Evolutionary conservation across 2,888 invertebrate species (phyloP), one percentile per base, ranked within the genome.

Genomic region (Oscheius sp.): DNA sequence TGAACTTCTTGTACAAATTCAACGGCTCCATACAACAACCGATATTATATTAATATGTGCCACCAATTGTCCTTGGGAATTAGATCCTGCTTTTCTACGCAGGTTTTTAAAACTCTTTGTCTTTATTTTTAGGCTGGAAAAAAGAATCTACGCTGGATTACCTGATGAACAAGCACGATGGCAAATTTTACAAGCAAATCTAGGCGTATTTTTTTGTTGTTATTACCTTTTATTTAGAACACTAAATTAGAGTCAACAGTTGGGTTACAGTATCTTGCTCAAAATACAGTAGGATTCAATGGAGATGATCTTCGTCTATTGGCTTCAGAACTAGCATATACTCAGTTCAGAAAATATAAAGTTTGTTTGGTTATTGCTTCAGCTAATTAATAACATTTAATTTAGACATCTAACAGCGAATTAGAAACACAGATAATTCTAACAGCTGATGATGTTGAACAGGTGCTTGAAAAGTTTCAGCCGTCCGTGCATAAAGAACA

Each of bases 61-160:
- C 17, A 90, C 90, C 2, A 90, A 90, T 82, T 90, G 90, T 77
- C 90, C 90, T 0, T 90, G 90, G 90, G 90, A 90, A 70, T 84
- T 90, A 28, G 90, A 90, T 77, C 82, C 88, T 0, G 90, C 90
- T 0, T 72, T 72, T 30, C 63, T 72, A 3, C 41, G 72, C 47
- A 57, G 71, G 71, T 71, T 17, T 3, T n/a, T 41, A 32, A 9
- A n/a, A n/a, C n/a, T n/a, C n/a, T n/a, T n/a, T 28, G 2, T 63
- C 24, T 63, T 33, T 49, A n/a, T 4, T 26, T 14, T 24, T 47
- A 86, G 90, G 47, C 90, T 90, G 75, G 89, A 90, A 80, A 88
- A 88, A 78, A 86, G 88, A 14, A 87, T 90, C 30, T 90, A 89
- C 81, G 87, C 90, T 36, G 89, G 90, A 0, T 83, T 90, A 26